Evolutionary conservation across 2,797 vertebrate species (phyloP), one percentile per base, ranked within the genome.

Genomic region (Leptatherina wallacei): DNA sequence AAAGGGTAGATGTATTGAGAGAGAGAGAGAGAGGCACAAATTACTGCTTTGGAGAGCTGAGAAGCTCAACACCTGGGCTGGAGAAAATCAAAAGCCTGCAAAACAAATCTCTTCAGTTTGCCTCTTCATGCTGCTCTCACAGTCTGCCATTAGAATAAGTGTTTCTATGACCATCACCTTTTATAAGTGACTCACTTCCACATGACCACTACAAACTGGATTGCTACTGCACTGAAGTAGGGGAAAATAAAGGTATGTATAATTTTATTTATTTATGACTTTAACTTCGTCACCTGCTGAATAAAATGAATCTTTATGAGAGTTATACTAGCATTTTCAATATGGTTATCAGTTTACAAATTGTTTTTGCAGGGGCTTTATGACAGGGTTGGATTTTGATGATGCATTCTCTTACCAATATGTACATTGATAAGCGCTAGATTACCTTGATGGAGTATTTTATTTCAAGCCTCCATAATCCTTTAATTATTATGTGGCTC

Each of bases 191-290:
- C 80, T 84, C 67, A 65, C 61, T 74, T 81, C 40, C 59, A 65
- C 75, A 87, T 88, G 84, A 85, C 86, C 81, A 79, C 78, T 80
- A 82, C 85, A 82, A 51, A 66, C 68, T 89, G 63, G 68, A 92
- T 82, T 59, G 81, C 73, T 74, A 77, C 85, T 91, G 71, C 58
- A 80, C 30, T 74, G 20, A 58, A 88, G 79, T 27, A 33, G 47
- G 18, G 20, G 49, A 47, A 76, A 82, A 83, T 65, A 77, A 36
- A 71, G 52, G 58, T 33, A 33, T 1, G 2, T 35, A 22, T 29
- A 40, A 16, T 55, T 80, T 71, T 40, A 59, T 80, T 70, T 70
- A 35, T 75, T 49, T 65, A 61, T 74, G 75, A 6, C 32, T 35
- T 65, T 33, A 62, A 75, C 64, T 63, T 44, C 33, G 24, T 63